A percentile compares a stretch with the other conserved stretches of the same genome.
These are phyloP conservation scores for Hylomyscus alleni DNA, from an alignment of 2,797 vertebrate species.

Conservation along the genomic window DNA sequence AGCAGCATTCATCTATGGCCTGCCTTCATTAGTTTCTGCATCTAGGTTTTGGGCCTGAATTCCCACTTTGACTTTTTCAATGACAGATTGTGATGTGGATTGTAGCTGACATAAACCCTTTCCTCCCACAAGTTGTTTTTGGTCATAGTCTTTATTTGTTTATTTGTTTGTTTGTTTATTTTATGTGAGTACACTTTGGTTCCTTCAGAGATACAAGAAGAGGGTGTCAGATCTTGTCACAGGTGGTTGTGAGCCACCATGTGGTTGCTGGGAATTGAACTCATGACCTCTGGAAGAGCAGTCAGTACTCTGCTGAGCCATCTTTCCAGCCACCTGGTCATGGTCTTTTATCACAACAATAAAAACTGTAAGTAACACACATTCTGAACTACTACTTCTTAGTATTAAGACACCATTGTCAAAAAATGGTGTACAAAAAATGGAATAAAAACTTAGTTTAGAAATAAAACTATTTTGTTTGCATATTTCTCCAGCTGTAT, in stretches of 20 bases:
- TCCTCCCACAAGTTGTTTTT: neutral
- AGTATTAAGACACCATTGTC: neutral
- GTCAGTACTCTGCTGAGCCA: too few species aligned
- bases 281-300: too few species aligned
- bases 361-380: neutral
- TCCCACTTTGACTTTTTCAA: neutral
- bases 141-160: neutral
- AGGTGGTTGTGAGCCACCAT: too few species aligned
- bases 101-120: neutral
- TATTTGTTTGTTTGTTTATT: too few species aligned
- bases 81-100: neutral
- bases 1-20: neutral
- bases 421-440: too few species aligned
- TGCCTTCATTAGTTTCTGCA: neutral
- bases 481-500: neutral
- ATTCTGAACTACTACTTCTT: neutral
- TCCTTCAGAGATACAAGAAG: too few species aligned
- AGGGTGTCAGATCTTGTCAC: too few species aligned
- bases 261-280: too few species aligned
- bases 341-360: neutral
- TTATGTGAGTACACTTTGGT: too few species aligned
- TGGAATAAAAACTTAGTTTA: constrained; percentile 16
- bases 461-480: constrained; percentile 25
- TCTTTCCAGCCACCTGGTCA: too few species aligned
- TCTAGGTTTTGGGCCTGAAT: neutral